A percentile compares a stretch with the other conserved stretches of the same genome.
Conservation (phyloP, 2,888 invertebrate genomes). For the Apamea anceps region DNA sequence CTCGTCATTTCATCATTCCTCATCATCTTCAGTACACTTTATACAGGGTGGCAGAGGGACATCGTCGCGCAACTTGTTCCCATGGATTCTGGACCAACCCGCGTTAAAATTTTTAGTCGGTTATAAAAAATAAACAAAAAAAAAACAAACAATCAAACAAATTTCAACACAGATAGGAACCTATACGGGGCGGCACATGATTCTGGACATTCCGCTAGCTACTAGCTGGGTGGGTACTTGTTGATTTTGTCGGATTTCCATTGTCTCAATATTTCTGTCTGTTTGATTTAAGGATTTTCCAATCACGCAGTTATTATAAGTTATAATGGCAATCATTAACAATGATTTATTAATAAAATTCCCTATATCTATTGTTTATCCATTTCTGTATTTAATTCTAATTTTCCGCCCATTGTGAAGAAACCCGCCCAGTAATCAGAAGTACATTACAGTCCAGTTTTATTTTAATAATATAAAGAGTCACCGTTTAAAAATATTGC, state of each 20-base stretch:
- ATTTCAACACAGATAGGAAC: no score
- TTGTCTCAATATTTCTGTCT: neutral
- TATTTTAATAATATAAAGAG: neutral
- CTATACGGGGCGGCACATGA: no score
- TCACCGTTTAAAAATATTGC: neutral
- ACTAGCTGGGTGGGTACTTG: neutral
- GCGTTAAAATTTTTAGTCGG: no score
- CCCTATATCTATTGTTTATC: slow-evolving; percentile 14
- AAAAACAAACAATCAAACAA: no score
- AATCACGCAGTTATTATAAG: neutral
- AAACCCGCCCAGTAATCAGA: neutral
- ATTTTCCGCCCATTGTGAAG: slow-evolving; percentile 30
- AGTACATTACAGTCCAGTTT: neutral
- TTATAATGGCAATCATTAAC: slow-evolving; percentile 15
- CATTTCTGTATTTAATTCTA: slow-evolving; percentile 9
- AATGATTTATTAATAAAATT: slow-evolving; percentile 12
- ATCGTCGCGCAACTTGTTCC: no score
- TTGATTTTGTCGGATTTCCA: neutral
- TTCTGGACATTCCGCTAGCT: no score
- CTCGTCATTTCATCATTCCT: no score
- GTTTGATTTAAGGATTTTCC: slow-evolving; percentile 5
- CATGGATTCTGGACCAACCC: no score
- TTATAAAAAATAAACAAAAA: no score
- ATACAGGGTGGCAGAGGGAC: no score
- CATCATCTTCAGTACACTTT: neutral